Evolutionary conservation across 2,797 vertebrate species (phyloP), one percentile per base, ranked within the genome.

Genomic region (Coregonus sp.): DNA sequence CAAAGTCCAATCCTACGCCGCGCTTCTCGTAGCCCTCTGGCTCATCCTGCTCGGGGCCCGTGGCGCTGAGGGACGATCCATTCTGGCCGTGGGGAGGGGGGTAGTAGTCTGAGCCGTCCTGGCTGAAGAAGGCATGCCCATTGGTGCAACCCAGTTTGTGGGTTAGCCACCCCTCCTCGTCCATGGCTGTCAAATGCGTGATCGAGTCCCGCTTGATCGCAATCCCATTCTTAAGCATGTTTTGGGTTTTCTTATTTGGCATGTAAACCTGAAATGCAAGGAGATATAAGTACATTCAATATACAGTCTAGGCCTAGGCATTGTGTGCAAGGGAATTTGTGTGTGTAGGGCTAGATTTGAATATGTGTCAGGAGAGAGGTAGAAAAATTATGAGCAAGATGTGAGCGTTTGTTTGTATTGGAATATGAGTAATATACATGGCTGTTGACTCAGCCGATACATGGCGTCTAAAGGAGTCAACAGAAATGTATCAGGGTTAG

Each of bases 1-100:
- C 94, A 18, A 95, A 94, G 89, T 95, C 95, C 84, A 95, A 87
- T 68, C 95, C 94, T 40, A 95, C 91, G 0, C 95, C 95, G 0
- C 95, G 92, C 16, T 90, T 93, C 70, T 93, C 92, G 1, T 72
- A 89, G 16, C 80, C 90, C 0, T 16, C 5, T 14, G 90, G 86
- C 0, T 88, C 89, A 1, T 86, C 87, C 50, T 76, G 84, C 54
- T 89, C 89, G 0, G 50, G 0, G 54, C 50, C 33, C 0, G 20
- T 9, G 5, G 81, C 7, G 77, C 74, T 69, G 56, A 73, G 85
- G 68, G 86, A 56, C 0, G 83, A 85, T 74, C 86, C 80, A 9
- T 91, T 92, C 78, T 89, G 88, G 61, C 69, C 51, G 33, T 82
- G 86, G 2, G 86, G 78, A 77, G 76, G 3, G 29, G 88, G 63